Evolutionary conservation across 1,140 invertebrate genomes (phyloP), one percentile per base, ranked within the genome.

Genomic region (Acromyrmex heyeri): DNA sequence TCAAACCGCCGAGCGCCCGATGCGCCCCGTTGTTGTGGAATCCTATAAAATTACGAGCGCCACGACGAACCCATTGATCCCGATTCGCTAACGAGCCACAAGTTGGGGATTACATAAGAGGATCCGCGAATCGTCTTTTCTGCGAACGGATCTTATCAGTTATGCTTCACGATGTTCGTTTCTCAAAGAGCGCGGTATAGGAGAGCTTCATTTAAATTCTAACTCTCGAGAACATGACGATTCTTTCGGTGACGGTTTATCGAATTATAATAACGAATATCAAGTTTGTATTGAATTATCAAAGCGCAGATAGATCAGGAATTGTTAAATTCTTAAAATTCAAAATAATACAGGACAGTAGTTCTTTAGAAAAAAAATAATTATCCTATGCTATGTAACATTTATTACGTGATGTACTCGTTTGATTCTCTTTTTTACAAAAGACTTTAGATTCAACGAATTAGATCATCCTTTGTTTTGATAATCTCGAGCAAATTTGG

Each of bases 31-130:
- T 90, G 88, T 91, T 88, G 89, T 83, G 90, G 87, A 92, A 92
- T 92, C 86, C 91, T 69, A 91, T 90, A 92, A 93, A 93, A 93
- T 94, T 93, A 93, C 90, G 92, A 91, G 90, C 83, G 89, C 87
- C 90, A 87, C 89, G 87, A 90, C 90, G 90, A 92, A 91, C 69
- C 90, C 91, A 93, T 92, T 92, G 93, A 93, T 93, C 91, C 90
- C 90, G 91, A 93, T 93, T 92, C 87, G 72, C 82, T 85, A 89
- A 92, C 88, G 89, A 93, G 86, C 85, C 81, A 44, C 69, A 48
- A 61, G 67, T 75, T 69, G 75, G 61, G 38, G 53, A 83, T 69
- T 38, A 65, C 65, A 83, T 65, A 85, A 90, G 90, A 79, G 86
- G 76, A 90, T 72, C 57, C 82, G 72, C 88, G 86, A 78, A 91